phyloP scores from a whole-genome alignment of 2,797 vertebrate genomes.

The Neosalanx taihuensis region DNA sequence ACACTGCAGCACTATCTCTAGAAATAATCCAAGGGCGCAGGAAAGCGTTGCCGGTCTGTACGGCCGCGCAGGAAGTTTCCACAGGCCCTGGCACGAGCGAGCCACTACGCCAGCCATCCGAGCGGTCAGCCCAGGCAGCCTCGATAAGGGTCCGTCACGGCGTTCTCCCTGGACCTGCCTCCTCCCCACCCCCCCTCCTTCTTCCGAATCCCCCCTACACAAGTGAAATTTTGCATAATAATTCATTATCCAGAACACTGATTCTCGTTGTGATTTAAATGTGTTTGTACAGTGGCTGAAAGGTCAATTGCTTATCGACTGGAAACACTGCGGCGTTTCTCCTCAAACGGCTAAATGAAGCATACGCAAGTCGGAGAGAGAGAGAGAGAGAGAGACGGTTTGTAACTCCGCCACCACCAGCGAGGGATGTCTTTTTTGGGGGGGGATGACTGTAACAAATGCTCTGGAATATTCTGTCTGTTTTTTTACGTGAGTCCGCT shows the following conservation, averaged over 20 bases:
- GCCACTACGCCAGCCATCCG: neutral
- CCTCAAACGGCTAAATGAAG: conserved; percentile 1
- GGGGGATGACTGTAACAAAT: neutral
- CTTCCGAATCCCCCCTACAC: neutral
- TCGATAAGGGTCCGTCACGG: no score
- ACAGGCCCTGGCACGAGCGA: neutral
- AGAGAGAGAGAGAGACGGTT: neutral
- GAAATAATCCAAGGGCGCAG: neutral
- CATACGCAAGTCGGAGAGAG: neutral
- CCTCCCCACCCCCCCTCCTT: neutral
- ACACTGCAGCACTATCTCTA: neutral
- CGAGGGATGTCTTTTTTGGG: no score
- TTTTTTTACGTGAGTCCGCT: neutral
- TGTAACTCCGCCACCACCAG: neutral
- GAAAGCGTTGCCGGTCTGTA: neutral
- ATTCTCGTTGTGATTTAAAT: conserved; percentile 13
- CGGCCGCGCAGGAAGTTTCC: neutral
- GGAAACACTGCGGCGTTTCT: conserved; percentile 5
- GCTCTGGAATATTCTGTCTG: neutral
- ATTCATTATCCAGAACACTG: conserved; percentile 18
- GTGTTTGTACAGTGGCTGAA: conserved; percentile 6
- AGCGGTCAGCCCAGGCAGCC: neutral
- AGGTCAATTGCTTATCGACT: conserved; percentile 23
- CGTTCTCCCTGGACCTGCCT: neutral
- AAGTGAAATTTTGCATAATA: conserved; percentile 18